Evolutionary conservation across 2,113 vertebrate species (phyloP), one percentile per base, ranked within the genome.

Genomic region (Nasalis larvatus): DNA sequence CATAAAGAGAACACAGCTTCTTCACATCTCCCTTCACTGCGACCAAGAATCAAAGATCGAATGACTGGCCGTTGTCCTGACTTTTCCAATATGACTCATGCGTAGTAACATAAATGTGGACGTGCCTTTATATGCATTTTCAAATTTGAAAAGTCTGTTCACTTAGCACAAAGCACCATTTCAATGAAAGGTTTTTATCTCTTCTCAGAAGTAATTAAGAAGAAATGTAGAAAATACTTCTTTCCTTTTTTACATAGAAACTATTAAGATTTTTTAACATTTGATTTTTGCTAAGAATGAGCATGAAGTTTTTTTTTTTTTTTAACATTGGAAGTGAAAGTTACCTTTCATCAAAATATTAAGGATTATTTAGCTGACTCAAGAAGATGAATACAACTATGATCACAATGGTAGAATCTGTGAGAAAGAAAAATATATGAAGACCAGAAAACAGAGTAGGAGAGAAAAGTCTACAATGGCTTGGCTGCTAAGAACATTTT

Each of bases 331-430:
- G 23, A 78, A 94, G 49, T 80, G 60, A 91, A n/a, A 40, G 30
- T 49, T 88, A 92, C 49, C 58, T 63, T 54, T 35, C 27, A 68
- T 81, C 21, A 58, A 69, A 89, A 77, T 23, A 68, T 27, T 27
- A 66, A 92, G 84, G 32, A n/a, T 83, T 63, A 84, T 40, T 92
- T 69, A 68, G 84, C 42, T 85, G 69, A 84, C 20, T 92, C 12
- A 92, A 93, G 23, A 93, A 87, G 54, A 97, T 21, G 63, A 81
- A 82, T 68, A 92, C 85, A 82, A 71, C 68, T 73, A 91, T 66
- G 42, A 74, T 49, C 68, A 69, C 8, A 86, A 93, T 40, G 32
- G 54, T 3, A 94, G 37, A 80, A 58, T 95, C 74, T 88, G 0
- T 52, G 80, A 94, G 66, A 90, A 89, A 94, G 86, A 78, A 95